These are phyloP conservation scores for Volucella inflata DNA, from an alignment of 2,888 invertebrate genomes.

Conservation along the genomic window DNA sequence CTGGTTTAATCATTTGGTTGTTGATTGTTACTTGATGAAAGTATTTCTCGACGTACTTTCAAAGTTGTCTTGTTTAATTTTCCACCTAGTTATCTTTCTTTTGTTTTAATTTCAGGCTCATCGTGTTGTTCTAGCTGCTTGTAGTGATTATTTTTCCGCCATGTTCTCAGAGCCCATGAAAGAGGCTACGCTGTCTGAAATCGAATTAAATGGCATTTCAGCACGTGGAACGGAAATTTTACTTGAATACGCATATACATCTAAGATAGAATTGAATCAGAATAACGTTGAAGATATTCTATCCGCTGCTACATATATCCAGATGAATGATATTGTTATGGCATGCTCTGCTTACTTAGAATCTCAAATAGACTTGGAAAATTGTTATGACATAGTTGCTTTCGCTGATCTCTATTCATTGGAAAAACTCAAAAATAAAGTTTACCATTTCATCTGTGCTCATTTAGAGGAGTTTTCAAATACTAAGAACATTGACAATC, in stretches of 20 bases:
- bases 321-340: constrained; percentile 87
- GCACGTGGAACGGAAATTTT: constrained; percentile 87
- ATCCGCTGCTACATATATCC: constrained; percentile 88
- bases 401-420: constrained; percentile 89
- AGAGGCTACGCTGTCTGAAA: constrained; percentile 87
- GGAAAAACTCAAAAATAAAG: constrained; percentile 85
- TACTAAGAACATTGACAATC: constrained; percentile 86
- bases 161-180: constrained; percentile 90
- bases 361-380: constrained; percentile 88
- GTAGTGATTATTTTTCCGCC: constrained; percentile 90
- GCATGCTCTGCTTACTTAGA: constrained; percentile 88
- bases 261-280: constrained; percentile 86
- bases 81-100: not conserved
- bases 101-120: constrained; percentile 85
- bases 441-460: constrained; percentile 88
- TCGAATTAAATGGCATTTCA: constrained; percentile 87
- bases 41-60: not conserved
- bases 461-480: constrained; percentile 86
- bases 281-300: constrained; percentile 88
- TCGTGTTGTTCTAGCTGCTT: constrained; percentile 88
- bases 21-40: too few relatives aligned
- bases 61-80: not conserved
- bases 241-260: constrained; percentile 89
- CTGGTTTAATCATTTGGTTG: too few relatives aligned
- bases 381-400: constrained; percentile 89